phyloP scores from a whole-genome alignment of 2,113 vertebrate species.

The Oreochromis spilurus region DNA sequence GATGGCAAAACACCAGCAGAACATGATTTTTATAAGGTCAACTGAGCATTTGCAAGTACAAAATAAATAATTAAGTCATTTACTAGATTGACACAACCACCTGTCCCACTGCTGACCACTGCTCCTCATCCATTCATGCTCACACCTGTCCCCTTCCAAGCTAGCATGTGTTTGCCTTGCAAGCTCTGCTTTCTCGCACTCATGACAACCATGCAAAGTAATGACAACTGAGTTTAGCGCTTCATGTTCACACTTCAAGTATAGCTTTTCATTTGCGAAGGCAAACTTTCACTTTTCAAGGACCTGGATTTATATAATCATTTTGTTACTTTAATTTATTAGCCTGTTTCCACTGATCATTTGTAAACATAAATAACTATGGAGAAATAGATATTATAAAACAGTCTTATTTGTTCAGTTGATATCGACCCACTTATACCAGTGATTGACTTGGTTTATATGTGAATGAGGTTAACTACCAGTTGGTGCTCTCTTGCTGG shows the following conservation, averaged over 20 bases:
- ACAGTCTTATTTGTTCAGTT: background rate
- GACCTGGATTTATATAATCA: background rate
- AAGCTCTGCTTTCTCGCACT: background rate
- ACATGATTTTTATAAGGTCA: background rate
- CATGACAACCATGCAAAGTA: background rate
- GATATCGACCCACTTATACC: background rate
- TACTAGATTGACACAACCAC: slow-evolving; percentile 12
- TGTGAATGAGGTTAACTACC: background rate
- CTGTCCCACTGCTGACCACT: slow-evolving; percentile 23
- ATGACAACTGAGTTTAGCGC: background rate
- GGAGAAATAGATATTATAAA: background rate
- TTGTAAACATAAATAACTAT: background rate
- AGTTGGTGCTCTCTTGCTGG: background rate
- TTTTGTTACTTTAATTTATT: background rate
- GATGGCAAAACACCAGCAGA: background rate
- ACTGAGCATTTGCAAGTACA: background rate
- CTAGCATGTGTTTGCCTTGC: slow-evolving; percentile 33
- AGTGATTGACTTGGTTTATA: too few relatives aligned
- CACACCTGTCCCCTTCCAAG: slow-evolving; percentile 38
- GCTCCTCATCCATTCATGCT: background rate
- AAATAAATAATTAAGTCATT: background rate
- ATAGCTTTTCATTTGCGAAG: background rate
- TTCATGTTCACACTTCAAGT: background rate
- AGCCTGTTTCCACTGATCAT: background rate
- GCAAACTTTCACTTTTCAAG: background rate